These are phyloP conservation scores for Drosophila rufa DNA, from an alignment of 1,140 invertebrate genomes.

Conservation along the genomic window DNA sequence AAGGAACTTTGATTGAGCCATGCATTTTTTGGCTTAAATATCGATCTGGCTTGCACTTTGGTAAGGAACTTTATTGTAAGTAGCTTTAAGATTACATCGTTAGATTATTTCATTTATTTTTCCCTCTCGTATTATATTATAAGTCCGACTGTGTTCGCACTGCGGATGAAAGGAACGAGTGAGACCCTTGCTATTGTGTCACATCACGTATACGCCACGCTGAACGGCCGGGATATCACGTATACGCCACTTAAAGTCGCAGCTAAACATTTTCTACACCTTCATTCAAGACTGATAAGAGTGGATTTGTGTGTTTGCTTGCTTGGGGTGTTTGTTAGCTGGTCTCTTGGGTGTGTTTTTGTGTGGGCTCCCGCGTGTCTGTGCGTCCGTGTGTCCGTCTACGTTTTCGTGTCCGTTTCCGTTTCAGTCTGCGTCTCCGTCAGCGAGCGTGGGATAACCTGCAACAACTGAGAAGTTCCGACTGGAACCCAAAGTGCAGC, in stretches of 20 bases:
- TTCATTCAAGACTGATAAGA: conserved; percentile 25
- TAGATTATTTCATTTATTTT: not conserved
- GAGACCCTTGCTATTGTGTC: conserved; percentile 6
- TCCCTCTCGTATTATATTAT: not conserved
- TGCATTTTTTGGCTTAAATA: not conserved
- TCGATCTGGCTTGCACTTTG: conserved; percentile 26
- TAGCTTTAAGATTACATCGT: not conserved
- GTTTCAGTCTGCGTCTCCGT: conserved; percentile 63
- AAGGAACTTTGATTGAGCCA: conserved; percentile 56
- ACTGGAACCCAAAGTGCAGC: conserved; percentile 76
- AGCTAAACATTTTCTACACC: conserved; percentile 3
- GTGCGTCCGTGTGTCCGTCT: conserved; percentile 58
- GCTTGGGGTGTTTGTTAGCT: conserved; percentile 5
- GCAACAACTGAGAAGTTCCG: conserved; percentile 72
- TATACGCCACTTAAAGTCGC: conserved; percentile 23
- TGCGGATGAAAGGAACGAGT: not conserved
- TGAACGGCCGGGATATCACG: conserved; percentile 23
- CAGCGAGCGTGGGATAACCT: conserved; percentile 78
- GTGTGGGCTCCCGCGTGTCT: conserved; percentile 7
- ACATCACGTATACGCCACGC: conserved; percentile 51
- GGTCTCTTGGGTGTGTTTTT: conserved; percentile 30
- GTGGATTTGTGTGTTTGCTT: conserved; percentile 7
- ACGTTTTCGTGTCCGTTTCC: conserved; percentile 39
- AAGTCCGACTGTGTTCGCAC: not conserved
- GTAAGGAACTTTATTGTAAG: conserved; percentile 52